These are phyloP conservation scores for Petrolisthes manimaculis DNA, from an alignment of 2,888 invertebrate genomes.

Conservation along the genomic window DNA sequence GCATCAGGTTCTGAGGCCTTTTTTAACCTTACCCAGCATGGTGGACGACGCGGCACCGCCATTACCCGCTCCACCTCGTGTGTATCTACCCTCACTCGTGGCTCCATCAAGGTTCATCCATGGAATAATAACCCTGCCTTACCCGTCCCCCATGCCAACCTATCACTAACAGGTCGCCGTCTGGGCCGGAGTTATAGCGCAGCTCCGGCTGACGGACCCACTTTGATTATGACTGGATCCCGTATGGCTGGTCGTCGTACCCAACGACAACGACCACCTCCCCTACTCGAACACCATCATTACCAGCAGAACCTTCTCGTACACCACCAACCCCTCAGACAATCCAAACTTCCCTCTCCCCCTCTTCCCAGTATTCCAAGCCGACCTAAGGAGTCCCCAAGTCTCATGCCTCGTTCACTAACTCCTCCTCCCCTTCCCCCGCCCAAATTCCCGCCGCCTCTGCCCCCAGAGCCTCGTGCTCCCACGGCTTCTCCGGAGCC, in stretches of 20 bases:
- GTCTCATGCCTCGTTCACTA: not conserved
- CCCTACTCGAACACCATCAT: conserved; percentile 24
- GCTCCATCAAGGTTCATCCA: conserved; percentile 26
- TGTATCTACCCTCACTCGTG: conserved; percentile 42
- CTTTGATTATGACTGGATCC: not conserved
- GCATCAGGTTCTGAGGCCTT: conserved; percentile 61
- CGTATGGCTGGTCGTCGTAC: conserved; percentile 36
- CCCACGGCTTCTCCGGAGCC: not conserved
- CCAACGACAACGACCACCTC: conserved; percentile 17
- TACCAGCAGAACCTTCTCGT: conserved; percentile 37
- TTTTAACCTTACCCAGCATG: conserved; percentile 55
- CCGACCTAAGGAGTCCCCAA: not conserved
- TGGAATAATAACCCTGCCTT: conserved; percentile 15
- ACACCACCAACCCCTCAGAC: conserved; percentile 32
- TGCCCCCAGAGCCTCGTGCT: not conserved
- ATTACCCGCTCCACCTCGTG: conserved; percentile 53
- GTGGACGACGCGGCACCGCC: conserved; percentile 49
- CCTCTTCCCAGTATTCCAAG: not conserved
- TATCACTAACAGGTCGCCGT: conserved; percentile 16
- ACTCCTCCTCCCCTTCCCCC: not conserved
- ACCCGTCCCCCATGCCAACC: conserved; percentile 16
- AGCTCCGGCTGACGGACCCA: conserved; percentile 31
- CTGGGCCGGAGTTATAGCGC: conserved; percentile 45
- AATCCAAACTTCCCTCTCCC: not conserved
- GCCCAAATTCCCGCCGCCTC: conserved; percentile 8